Conservation (phyloP, 1,140 invertebrate genomes). For the Palaemon carinicauda region DNA sequence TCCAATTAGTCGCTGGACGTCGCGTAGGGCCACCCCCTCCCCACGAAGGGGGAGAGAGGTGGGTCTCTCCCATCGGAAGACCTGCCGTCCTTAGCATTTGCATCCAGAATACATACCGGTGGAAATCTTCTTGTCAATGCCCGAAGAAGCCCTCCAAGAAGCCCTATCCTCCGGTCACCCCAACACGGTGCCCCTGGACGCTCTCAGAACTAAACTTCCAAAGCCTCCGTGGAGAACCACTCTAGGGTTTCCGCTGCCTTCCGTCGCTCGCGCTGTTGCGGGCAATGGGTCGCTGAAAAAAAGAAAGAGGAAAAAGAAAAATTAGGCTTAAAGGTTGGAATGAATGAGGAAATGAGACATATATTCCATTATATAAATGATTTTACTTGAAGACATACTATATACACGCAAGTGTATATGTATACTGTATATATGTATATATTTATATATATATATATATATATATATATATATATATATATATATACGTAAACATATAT, state of each 20-base stretch:
- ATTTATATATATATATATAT: too few species aligned
- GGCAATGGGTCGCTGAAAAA: too few species aligned
- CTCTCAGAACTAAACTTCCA: slow-evolving; percentile 14
- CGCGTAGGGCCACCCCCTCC: not conserved
- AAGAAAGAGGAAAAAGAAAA: too few species aligned
- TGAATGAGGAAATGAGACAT: too few species aligned
- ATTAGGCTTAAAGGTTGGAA: too few species aligned
- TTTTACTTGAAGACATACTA: too few species aligned
- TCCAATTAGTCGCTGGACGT: slow-evolving; percentile 28
- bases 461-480: too few species aligned
- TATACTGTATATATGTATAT: too few species aligned
- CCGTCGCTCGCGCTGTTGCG: not conserved
- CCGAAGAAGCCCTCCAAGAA: slow-evolving; percentile 40
- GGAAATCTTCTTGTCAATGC: slow-evolving; percentile 41
- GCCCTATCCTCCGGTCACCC: slow-evolving; percentile 5
- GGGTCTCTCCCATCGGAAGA: too few species aligned
- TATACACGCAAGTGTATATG: too few species aligned
- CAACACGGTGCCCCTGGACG: not conserved
- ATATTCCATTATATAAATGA: too few species aligned
- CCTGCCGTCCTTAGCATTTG: not conserved
- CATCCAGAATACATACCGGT: slow-evolving; percentile 26
- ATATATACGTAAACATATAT: too few species aligned
- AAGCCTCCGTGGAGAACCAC: not conserved
- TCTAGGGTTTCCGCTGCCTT: not conserved
- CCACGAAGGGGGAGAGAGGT: not conserved